Evolutionary conservation across 2,797 vertebrate species (phyloP), one percentile per base, ranked within the genome.

Genomic region (Myotis myotis): DNA sequence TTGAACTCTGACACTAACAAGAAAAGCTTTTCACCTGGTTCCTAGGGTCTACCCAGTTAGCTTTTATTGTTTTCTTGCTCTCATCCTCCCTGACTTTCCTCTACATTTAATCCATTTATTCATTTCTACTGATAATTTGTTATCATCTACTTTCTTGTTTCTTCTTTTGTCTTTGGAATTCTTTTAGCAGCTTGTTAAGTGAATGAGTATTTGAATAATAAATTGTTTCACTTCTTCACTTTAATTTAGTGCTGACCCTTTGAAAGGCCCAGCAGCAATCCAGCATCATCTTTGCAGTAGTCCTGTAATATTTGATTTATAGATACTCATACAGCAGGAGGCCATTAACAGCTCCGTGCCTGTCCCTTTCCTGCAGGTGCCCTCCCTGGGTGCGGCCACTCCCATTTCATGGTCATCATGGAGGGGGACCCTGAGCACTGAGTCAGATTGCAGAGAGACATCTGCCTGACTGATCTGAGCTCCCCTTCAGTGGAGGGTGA

Each of bases 131-230:
- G 11, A 87, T 81, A 16, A 71, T 41, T 82, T 93, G 44, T 23
- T 51, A 84, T 89, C 49, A 11, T 25, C 28, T 25, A 41, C 60
- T 88, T 93, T 76, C 72, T 85, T 68, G 4, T 88, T 87, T 92
- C 71, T 86, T 44, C 41, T 94, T 96, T 83, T n/a, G 55, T 93
- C 51, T 82, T 84, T 88, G 23, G 44, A 15, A 33, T 91, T 47
- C 23, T 76, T 66, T 92, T 70, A 81, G 71, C 20, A 75, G 36
- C 62, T 87, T 85, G 17, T 76, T 90, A 79, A 72, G 19, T n/a
- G 30, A 88, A 70, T 74, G 74, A 68, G n/a, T n/a, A 91, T 93
- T 87, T 93, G 83, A 85, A 25, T 86, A 89, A 72, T 87, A 68
- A 78, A 36, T 57, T 55, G 41, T 90, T 70, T 88, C 23, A 49